Conservation (phyloP, 2,797 vertebrate genomes). For the Erpetoichthys calabaricus region DNA sequence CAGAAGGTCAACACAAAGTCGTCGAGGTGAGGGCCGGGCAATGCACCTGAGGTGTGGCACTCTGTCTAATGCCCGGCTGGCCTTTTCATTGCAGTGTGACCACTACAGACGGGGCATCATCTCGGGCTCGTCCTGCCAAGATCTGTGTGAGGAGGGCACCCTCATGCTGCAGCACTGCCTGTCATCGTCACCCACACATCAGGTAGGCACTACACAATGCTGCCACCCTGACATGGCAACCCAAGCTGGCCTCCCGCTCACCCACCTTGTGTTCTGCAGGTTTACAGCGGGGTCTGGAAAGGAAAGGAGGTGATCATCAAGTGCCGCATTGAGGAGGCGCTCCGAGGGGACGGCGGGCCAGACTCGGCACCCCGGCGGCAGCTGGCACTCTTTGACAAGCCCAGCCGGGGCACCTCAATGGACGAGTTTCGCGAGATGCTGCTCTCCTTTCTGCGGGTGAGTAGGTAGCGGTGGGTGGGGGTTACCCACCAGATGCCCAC, state of each 20-base stretch:
- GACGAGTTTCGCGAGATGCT: constrained; percentile 94
- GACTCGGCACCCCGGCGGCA: constrained; percentile 49
- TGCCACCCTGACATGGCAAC: too few relatives aligned
- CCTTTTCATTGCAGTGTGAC: constrained; percentile 60
- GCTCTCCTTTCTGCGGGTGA: constrained; percentile 79
- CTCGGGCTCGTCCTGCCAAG: constrained; percentile 79
- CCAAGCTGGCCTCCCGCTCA: neutral
- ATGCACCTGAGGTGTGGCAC: too few relatives aligned
- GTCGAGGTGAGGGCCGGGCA: too few relatives aligned
- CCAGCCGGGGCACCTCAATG: constrained; percentile 84
- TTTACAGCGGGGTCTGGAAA: constrained; percentile 83
- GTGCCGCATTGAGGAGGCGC: constrained; percentile 64
- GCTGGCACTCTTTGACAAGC: constrained; percentile 77
- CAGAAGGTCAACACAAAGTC: too few relatives aligned
- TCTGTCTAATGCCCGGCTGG: too few relatives aligned
- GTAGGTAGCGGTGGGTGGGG: too few relatives aligned
- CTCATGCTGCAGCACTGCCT: constrained; percentile 74
- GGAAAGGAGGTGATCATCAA: constrained; percentile 82
- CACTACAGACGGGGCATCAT: constrained; percentile 90
- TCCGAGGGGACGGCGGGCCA: constrained; percentile 38
- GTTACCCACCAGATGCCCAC: too few relatives aligned
- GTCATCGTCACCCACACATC: constrained; percentile 72
- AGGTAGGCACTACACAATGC: constrained; percentile 41
- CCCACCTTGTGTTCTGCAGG: constrained; percentile 39
- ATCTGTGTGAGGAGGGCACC: constrained; percentile 69